Conservation (phyloP, 2,888 invertebrate species). For the Tachina grossa region DNA sequence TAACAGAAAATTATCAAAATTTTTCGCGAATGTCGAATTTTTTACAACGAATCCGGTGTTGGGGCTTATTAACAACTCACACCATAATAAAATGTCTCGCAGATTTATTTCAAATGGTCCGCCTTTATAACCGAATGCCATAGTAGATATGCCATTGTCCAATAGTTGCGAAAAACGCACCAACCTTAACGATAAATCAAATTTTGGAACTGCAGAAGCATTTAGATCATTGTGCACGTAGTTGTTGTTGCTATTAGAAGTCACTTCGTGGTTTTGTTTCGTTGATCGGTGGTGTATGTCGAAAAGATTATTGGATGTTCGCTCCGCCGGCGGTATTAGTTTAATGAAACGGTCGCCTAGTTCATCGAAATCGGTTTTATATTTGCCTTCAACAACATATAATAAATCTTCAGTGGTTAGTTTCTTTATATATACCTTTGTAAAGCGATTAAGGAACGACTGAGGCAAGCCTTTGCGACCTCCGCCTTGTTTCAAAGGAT, state of each 20-base stretch:
- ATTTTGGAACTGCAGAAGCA: conserved; percentile 76
- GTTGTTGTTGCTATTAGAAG: background rate
- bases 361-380: conserved; percentile 76
- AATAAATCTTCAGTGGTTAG: conserved; percentile 87
- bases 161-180: conserved; percentile 90
- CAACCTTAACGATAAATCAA: conserved; percentile 87
- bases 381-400: conserved; percentile 80
- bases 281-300: conserved; percentile 68
- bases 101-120: conserved; percentile 99
- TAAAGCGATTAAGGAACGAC: conserved; percentile 98
- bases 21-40: conserved; percentile 67
- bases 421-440: conserved; percentile 90
- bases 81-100: conserved; percentile 97
- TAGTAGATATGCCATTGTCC: conserved; percentile 85
- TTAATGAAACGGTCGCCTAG: conserved; percentile 74
- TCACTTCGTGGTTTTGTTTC: conserved; percentile 14
- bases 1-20: conserved; percentile 77
- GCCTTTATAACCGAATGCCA: conserved; percentile 91
- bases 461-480: conserved; percentile 97
- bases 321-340: conserved; percentile 68
- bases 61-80: conserved; percentile 86
- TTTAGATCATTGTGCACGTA: background rate
- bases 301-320: conserved; percentile 72
- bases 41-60: conserved; percentile 78
- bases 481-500: conserved; percentile 97